A percentile compares a stretch with the other conserved stretches of the same genome.
phyloP scores from a whole-genome alignment of 92 coral and sea anemone genomes.

The Meandrina meandrites region DNA sequence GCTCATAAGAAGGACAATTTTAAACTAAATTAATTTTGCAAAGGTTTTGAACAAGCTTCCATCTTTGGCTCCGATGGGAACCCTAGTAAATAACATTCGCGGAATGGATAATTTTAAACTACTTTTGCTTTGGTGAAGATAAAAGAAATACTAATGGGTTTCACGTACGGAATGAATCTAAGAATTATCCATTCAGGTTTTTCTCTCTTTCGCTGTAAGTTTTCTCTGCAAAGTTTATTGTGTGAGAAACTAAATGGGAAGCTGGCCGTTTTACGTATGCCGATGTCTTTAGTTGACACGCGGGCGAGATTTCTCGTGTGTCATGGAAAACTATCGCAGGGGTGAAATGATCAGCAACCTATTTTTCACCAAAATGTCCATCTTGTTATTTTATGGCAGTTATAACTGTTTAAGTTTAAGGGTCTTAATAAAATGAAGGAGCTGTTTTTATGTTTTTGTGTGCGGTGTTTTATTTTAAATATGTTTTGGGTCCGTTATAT shows the following conservation, averaged over 20 bases:
- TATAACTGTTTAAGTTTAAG: neutral
- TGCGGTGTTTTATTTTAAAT: neutral
- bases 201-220: too few relatives aligned
- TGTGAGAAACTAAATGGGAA: neutral
- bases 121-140: neutral
- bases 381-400: neutral
- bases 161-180: neutral
- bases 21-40: too few relatives aligned
- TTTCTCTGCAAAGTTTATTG: neutral
- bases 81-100: neutral
- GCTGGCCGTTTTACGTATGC: neutral
- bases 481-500: neutral
- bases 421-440: slow-evolving; percentile 37
- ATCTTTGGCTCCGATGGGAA: neutral
- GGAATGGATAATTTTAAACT: too few relatives aligned
- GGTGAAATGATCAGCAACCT: neutral
- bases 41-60: neutral
- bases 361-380: neutral
- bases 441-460: neutral
- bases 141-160: neutral
- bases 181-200: neutral
- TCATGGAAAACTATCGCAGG: too few relatives aligned
- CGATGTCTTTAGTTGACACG: too few relatives aligned
- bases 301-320: too few relatives aligned
- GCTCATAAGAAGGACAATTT: too few relatives aligned